A percentile compares a stretch with the other conserved stretches of the same genome.
Conservation (phyloP, 2,113 vertebrate species). For the Lepus timidus region DNA sequence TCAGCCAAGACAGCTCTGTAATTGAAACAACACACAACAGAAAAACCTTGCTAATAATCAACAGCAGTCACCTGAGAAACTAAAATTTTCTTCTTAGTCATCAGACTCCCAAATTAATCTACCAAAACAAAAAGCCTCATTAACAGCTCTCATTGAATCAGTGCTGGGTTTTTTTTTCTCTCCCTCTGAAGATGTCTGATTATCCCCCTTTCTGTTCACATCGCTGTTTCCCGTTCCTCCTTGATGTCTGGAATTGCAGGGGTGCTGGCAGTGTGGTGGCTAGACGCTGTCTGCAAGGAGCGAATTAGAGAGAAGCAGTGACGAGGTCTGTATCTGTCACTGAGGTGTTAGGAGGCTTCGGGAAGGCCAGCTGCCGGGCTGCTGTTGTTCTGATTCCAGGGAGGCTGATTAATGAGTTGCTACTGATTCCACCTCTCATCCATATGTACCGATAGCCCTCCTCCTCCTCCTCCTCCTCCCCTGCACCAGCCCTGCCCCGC, state of each 20-base stretch:
- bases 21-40: slow-evolving; percentile 47
- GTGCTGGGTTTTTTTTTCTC: slow-evolving; percentile 65
- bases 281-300: slow-evolving; percentile 78
- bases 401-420: slow-evolving; percentile 76
- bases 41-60: slow-evolving; percentile 77
- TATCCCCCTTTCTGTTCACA: slow-evolving; percentile 81
- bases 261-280: slow-evolving; percentile 75
- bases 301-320: slow-evolving; percentile 81
- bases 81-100: slow-evolving; percentile 81
- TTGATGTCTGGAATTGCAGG: slow-evolving; percentile 79
- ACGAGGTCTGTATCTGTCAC: slow-evolving; percentile 76
- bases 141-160: slow-evolving; percentile 80
- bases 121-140: slow-evolving; percentile 83
- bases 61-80: slow-evolving; percentile 77
- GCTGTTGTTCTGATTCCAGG: slow-evolving; percentile 78
- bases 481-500: background rate
- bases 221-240: slow-evolving; percentile 78
- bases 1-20: slow-evolving; percentile 72
- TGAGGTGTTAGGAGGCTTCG: slow-evolving; percentile 66
- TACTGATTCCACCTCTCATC: slow-evolving; percentile 78
- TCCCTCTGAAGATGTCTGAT: slow-evolving; percentile 80
- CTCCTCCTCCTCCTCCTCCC: background rate
- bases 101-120: slow-evolving; percentile 84
- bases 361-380: slow-evolving; percentile 73
- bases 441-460: slow-evolving; percentile 34